phyloP scores from a whole-genome alignment of 2,888 invertebrate species.

The Mythimna pallens region DNA sequence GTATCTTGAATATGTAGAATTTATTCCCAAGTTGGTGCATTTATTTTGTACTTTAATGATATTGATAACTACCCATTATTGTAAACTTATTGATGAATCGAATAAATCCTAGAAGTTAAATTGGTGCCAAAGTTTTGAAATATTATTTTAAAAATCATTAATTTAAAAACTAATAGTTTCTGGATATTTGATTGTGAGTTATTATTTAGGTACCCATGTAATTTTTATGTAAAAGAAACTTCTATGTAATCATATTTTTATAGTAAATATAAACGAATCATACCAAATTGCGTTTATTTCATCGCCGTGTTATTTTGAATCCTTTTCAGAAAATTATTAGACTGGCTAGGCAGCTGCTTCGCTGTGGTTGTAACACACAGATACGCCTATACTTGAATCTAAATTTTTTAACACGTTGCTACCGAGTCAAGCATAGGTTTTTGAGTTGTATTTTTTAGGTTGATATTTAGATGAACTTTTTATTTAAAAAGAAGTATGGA shows the following conservation, averaged over 20 bases:
- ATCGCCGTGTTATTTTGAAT: not conserved
- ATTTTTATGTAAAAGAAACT: slow-evolving; percentile 64
- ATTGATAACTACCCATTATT: slow-evolving; percentile 44
- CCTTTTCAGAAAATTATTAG: slow-evolving; percentile 18
- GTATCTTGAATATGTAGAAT: slow-evolving; percentile 62
- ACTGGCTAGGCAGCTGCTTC: not conserved
- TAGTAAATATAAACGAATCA: slow-evolving; percentile 71
- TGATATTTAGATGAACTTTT: too few species aligned
- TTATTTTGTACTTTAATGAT: slow-evolving; percentile 70
- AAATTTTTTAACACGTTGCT: too few species aligned
- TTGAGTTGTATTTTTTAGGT: too few species aligned
- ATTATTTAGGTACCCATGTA: slow-evolving; percentile 57
- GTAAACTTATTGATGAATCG: slow-evolving; percentile 56
- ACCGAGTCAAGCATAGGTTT: too few species aligned
- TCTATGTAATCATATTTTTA: slow-evolving; percentile 79
- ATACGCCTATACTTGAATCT: too few species aligned
- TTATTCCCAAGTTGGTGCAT: slow-evolving; percentile 78
- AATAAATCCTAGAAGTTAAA: slow-evolving; percentile 71
- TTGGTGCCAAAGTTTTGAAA: slow-evolving; percentile 84
- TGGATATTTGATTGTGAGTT: slow-evolving; percentile 49
- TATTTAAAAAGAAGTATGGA: too few species aligned
- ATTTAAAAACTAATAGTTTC: slow-evolving; percentile 44
- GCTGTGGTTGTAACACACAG: not conserved
- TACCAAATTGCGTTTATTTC: slow-evolving; percentile 52
- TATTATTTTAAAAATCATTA: slow-evolving; percentile 46